Conservation (phyloP, 1,140 invertebrate genomes). For the Drosophila kurseongensis region DNA sequence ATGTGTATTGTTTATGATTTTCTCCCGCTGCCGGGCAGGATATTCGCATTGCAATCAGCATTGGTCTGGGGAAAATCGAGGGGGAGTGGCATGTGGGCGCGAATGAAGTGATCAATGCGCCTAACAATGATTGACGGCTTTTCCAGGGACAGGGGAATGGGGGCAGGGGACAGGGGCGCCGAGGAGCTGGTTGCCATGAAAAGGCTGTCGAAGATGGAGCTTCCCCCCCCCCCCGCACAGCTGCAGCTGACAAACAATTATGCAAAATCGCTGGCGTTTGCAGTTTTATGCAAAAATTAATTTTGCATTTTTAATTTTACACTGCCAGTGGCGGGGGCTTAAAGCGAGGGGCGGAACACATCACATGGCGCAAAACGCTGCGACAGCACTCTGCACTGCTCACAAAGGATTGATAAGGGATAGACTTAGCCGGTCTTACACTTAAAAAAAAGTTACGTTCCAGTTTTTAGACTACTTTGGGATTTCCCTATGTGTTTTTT, state of each 20-base stretch:
- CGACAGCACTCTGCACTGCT: constrained; percentile 19
- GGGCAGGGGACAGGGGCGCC: neutral
- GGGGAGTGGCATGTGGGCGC: constrained; percentile 18
- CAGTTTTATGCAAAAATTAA: constrained; percentile 79
- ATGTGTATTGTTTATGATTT: constrained; percentile 73
- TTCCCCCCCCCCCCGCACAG: neutral
- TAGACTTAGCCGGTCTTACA: constrained; percentile 12
- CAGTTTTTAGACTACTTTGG: too few species aligned
- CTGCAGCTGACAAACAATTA: constrained; percentile 80
- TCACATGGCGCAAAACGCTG: constrained; percentile 36
- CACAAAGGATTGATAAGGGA: constrained; percentile 75
- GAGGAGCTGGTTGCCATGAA: constrained; percentile 12
- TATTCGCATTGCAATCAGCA: constrained; percentile 66
- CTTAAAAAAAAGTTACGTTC: neutral
- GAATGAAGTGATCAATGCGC: constrained; percentile 75
- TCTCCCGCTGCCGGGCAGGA: constrained; percentile 48
- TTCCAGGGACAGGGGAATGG: constrained; percentile 25
- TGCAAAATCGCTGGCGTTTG: constrained; percentile 76
- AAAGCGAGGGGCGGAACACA: neutral
- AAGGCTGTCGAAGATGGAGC: constrained; percentile 22
- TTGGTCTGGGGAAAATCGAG: constrained; percentile 9
- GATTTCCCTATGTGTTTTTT: too few species aligned
- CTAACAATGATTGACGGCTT: constrained; percentile 79
- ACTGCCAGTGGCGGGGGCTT: constrained; percentile 15
- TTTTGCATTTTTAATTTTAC: constrained; percentile 83